Conservation (phyloP, 2,888 invertebrate species). For the Erynnis tages region DNA sequence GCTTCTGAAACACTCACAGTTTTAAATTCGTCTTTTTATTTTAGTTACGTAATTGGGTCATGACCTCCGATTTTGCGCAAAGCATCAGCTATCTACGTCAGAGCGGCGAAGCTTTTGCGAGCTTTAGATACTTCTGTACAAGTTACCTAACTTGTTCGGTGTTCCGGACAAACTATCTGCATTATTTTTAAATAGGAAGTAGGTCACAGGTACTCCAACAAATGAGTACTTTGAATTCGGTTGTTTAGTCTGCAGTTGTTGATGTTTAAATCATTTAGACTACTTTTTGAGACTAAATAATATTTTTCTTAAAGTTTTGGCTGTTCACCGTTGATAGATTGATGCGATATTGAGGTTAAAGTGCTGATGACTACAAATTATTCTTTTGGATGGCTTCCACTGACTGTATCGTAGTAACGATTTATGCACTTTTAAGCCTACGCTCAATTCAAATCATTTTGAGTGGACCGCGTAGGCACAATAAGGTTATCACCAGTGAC, state of each 20-base stretch:
- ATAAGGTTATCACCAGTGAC: constrained; percentile 65
- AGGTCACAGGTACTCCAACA: constrained; percentile 7
- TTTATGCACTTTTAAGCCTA: constrained; percentile 46
- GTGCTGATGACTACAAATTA: not conserved
- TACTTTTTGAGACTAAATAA: not conserved
- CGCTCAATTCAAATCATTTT: constrained; percentile 37
- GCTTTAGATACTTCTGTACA: constrained; percentile 1
- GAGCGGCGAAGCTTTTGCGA: not conserved
- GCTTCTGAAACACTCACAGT: not conserved
- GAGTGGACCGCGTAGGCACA: constrained; percentile 53
- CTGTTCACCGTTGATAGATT: not conserved
- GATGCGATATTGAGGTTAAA: not conserved
- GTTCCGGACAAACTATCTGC: constrained; percentile 2
- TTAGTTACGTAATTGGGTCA: constrained; percentile 1
- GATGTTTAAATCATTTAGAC: not conserved
- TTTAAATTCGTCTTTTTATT: too few relatives aligned
- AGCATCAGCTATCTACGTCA: not conserved
- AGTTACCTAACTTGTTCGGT: constrained; percentile 7
- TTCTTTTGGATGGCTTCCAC: too few relatives aligned
- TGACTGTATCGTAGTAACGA: too few relatives aligned
- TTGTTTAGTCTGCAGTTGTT: not conserved
- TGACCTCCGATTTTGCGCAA: not conserved
- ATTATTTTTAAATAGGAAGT: constrained; percentile 14
- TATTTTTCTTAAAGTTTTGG: not conserved
- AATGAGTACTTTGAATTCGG: not conserved